phyloP scores from a whole-genome alignment of 1,140 invertebrate genomes.

The Luehdorfia chinensis region DNA sequence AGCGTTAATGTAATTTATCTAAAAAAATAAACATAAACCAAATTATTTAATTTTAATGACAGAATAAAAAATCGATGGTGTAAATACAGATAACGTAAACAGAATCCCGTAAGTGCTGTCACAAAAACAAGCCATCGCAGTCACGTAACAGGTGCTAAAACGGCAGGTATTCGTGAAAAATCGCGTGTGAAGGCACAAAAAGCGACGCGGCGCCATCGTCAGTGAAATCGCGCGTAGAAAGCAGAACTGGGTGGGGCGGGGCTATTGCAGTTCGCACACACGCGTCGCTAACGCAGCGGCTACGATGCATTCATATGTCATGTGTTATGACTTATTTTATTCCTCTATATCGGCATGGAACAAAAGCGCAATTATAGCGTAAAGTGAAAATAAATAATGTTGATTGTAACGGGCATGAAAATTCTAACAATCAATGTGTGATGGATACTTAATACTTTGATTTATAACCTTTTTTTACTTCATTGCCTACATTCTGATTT shows the following conservation, averaged over 20 bases:
- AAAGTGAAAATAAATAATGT: no score
- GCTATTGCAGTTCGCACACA: conserved; percentile 20
- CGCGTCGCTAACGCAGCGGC: conserved; percentile 19
- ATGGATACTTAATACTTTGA: no score
- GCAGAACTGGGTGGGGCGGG: conserved; percentile 55
- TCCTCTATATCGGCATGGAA: neutral
- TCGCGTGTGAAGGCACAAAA: conserved; percentile 52
- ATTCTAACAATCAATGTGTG: no score
- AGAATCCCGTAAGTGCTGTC: conserved; percentile 3
- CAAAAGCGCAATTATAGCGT: neutral
- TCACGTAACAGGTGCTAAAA: conserved; percentile 39
- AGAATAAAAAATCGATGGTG: no score
- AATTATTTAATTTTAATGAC: no score
- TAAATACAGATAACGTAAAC: no score
- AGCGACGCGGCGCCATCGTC: conserved; percentile 40
- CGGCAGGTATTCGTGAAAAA: conserved; percentile 54
- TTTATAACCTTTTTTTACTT: no score
- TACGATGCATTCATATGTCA: no score
- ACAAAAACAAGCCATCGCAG: conserved; percentile 12
- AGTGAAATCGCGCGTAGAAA: conserved; percentile 74
- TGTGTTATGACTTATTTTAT: conserved; percentile 6
- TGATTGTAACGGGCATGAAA: no score
- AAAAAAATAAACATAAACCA: no score
- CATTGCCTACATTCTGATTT: no score
- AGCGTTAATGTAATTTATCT: no score